Evolutionary conservation across 2,888 invertebrate genomes (phyloP), one percentile per base, ranked within the genome.

Genomic region (Himalopsyche kuldschensis): DNA sequence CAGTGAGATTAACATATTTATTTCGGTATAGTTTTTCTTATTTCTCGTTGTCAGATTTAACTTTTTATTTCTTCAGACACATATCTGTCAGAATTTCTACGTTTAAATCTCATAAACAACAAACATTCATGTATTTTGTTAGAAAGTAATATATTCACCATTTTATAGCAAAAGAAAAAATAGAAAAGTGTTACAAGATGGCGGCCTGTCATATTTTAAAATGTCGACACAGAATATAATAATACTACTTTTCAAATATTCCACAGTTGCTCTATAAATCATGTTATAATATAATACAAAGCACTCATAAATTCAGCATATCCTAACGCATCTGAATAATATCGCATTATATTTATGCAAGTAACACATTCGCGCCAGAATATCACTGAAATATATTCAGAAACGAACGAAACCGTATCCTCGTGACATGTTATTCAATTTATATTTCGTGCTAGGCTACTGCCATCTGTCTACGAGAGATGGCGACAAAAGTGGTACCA

Each of bases 381-480:
- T 69, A 69, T 69, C 69, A 27, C 69, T 69, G 27, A 15, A 69
- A 69, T 69, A 69, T 69, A 69, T 69, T 69, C 69, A 69, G 69
- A 69, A 69, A 30, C 27, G 69, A 69, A 27, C 69, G 69, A 69
- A 69, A 69, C 69, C 69, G 75, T 47, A 48, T 80, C 75, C 69
- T 47, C 80, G 46, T 31, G 24, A 20, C 30, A 41, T 78, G 20
- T 81, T 63, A 81, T 77, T 81, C 77, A 81, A 81, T 81, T 78
- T 81, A 81, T 81, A 77, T 41, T 81, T 76, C 31, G 63, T 20
- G 63, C 63, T 77, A 48, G 81, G 46, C 69, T 69, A 27, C 55
- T 77, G 81, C 81, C 81, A 81, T 81, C 77, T 81, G 81, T 78
- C 35, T 75, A 55, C 77, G 20, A 27, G 55, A n/a, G 55, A 27